A percentile compares a stretch with the other conserved stretches of the same genome.
phyloP scores from a whole-genome alignment of 2,797 vertebrate species.

The Masticophis lateralis region DNA sequence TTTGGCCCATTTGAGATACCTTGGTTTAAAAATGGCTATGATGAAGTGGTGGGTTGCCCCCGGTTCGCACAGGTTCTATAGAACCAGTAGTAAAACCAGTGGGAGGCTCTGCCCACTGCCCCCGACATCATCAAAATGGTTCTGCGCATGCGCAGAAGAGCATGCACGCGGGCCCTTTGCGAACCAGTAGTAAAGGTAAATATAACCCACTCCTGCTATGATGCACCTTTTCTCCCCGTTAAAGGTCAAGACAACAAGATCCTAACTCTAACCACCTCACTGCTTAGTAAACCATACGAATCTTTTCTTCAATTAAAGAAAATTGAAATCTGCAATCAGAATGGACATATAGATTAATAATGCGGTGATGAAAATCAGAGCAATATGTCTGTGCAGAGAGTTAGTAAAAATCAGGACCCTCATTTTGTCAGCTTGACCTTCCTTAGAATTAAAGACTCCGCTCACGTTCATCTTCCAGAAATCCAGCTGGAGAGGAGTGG shows the following conservation, averaged over 20 bases:
- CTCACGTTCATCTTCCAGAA: neutral
- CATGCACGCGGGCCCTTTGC: rapidly evolving
- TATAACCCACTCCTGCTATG: neutral
- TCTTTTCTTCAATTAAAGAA: neutral
- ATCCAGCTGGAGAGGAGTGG: neutral
- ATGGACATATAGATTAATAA: neutral
- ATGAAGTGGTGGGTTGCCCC: neutral
- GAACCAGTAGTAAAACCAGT: no score
- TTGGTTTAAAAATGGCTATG: neutral
- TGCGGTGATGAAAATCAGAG: neutral
- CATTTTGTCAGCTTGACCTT: neutral
- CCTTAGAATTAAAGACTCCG: neutral
- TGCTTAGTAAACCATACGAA: neutral
- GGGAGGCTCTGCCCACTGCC: no score
- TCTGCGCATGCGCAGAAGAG: no score
- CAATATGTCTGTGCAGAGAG: neutral
- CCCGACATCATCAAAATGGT: no score
- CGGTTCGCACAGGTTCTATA: no score
- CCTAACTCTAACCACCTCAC: neutral
- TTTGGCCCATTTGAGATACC: neutral
- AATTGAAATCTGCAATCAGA: neutral
- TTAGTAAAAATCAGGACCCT: neutral
- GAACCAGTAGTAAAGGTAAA: no score
- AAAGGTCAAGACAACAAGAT: neutral
- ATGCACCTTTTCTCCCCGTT: neutral